These are phyloP conservation scores for Hofmannophila pseudospretella DNA, from an alignment of 2,888 invertebrate species.

Conservation along the genomic window DNA sequence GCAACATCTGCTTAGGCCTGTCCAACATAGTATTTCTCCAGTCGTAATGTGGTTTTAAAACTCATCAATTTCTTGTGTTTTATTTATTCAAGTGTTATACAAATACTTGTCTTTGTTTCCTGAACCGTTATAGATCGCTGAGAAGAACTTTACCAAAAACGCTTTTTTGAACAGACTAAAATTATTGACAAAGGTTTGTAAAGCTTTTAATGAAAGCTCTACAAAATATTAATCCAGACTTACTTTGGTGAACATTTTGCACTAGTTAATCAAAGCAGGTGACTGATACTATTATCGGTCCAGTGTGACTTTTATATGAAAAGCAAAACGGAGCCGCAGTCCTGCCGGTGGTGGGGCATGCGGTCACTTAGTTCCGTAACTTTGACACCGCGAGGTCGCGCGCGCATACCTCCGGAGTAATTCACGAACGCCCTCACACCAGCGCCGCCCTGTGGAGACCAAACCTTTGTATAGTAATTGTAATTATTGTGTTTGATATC, in stretches of 20 bases:
- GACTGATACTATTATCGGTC: slow-evolving; percentile 72
- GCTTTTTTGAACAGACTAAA: not conserved
- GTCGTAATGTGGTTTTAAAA: too few species aligned
- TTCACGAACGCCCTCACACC: slow-evolving; percentile 37
- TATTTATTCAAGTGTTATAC: too few species aligned
- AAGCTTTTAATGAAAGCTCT: slow-evolving; percentile 2
- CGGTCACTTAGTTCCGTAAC: slow-evolving; percentile 75
- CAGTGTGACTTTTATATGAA: slow-evolving; percentile 73
- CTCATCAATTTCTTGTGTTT: too few species aligned
- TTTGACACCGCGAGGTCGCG: slow-evolving; percentile 75
- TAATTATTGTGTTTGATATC: slow-evolving; percentile 27
- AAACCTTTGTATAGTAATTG: slow-evolving; percentile 16
- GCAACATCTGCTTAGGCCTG: too few species aligned
- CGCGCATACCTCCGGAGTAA: slow-evolving; percentile 47
- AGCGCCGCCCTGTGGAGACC: slow-evolving; percentile 16
- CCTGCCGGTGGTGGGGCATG: slow-evolving; percentile 61
- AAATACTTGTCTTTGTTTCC: too few species aligned
- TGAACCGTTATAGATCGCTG: too few species aligned
- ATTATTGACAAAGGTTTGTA: not conserved
- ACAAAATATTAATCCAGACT: slow-evolving; percentile 27
- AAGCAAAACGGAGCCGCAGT: slow-evolving; percentile 67
- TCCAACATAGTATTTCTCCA: too few species aligned
- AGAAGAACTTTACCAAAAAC: too few species aligned
- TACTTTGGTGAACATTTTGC: slow-evolving; percentile 77
- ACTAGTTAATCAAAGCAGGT: slow-evolving; percentile 68